A percentile compares a stretch with the other conserved stretches of the same genome.
Conservation (phyloP, 2,113 vertebrate genomes). For the Malurus alboscapulatus region DNA sequence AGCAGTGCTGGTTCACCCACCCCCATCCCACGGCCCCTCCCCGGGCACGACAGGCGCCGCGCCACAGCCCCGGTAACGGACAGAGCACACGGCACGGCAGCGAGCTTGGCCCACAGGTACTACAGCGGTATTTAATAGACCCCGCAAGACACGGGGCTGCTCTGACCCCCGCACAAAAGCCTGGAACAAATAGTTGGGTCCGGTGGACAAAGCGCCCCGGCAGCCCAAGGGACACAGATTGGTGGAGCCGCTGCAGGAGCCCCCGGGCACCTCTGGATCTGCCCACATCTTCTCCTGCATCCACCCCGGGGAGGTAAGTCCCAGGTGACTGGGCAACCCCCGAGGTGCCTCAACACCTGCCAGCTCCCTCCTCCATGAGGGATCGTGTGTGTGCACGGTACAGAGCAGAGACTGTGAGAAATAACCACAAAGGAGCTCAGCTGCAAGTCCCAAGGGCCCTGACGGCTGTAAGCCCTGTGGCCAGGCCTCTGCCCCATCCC, state of each 20-base stretch:
- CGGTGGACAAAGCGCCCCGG: rapidly evolving
- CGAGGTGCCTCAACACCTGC: rapidly evolving
- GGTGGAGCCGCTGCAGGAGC: not conserved
- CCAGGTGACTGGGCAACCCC: rapidly evolving
- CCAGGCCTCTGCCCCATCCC: rapidly evolving
- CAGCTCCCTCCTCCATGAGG: rapidly evolving
- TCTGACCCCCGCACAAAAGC: not conserved
- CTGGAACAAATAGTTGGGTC: not conserved
- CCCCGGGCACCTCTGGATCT: rapidly evolving
- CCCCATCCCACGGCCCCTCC: not conserved
- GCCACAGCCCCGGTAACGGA: not conserved
- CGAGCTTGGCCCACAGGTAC: not conserved
- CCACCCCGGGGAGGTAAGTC: rapidly evolving
- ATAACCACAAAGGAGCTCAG: not conserved
- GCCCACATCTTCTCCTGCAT: rapidly evolving
- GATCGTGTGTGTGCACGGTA: rapidly evolving
- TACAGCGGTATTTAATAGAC: not conserved
- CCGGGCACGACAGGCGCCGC: rapidly evolving
- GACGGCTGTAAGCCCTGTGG: rapidly evolving
- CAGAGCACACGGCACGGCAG: not conserved
- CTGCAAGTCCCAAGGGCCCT: rapidly evolving
- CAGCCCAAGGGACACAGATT: rapidly evolving
- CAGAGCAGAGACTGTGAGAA: not conserved
- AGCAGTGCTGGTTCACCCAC: rapidly evolving
- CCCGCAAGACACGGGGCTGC: not conserved